Evolutionary conservation across 2,113 vertebrate species (phyloP), one percentile per base, ranked within the genome.

Genomic region (Platichthys flesus): DNA sequence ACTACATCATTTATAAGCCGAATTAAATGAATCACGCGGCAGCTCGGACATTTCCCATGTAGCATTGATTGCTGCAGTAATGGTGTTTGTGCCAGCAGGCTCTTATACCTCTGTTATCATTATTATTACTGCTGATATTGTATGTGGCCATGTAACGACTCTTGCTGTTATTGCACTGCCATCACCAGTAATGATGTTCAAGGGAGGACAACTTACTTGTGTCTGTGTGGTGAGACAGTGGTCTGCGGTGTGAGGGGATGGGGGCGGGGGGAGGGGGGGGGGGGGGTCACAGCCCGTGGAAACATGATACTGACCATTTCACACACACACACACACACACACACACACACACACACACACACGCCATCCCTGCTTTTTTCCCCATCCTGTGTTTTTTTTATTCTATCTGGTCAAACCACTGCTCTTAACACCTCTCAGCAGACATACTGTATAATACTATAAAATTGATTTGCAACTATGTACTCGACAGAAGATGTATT

Each of bases 111-210:
- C 45, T 79, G 57, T 57, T 77, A 40, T 40, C 40, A 66, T 86
- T 74, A 85, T 85, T 81, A 83, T 85, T 76, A 73, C 74, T 78
- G 62, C 77, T 67, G 45, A 54, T 76, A 63, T 75, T 79, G 65
- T 59, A 66, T 28, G 66, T 83, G 69, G 16, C 69, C 57, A 9
- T 20, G 45, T 72, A 76, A 78, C 77, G 71, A 60, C 73, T 31
- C 28, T 59, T 66, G 74, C 74, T 88, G 76, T 75, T 89, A 84
- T 81, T 84, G 84, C 72, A n/a, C 79, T 67, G 77, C 88, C 61
- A 86, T 82, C 81, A 84, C 45, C 59, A 80, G 62, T 67, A 65
- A 23, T 62, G 59, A 74, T 56, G 60, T 65, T 80, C 58, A 18
- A 47, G 23, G 62, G 63, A 60, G 57, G 65, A 78, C 28, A 72